phyloP scores from a whole-genome alignment of 2,113 vertebrate species.

The Dicerorhinus sumatrensis region DNA sequence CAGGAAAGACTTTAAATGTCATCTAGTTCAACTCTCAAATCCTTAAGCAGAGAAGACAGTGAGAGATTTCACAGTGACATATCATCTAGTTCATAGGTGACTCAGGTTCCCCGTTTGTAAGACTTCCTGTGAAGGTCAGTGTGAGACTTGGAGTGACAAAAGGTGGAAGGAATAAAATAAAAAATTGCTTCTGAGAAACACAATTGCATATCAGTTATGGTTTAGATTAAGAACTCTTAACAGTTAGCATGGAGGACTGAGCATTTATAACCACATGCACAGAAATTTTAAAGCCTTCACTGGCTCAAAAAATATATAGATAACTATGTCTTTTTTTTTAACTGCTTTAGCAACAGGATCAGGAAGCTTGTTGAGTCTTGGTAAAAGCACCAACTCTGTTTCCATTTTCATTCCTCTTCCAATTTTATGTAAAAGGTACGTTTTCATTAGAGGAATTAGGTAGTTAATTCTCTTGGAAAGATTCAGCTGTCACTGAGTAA shows the following conservation, averaged over 20 bases:
- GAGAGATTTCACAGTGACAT: not conserved
- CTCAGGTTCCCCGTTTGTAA: slow-evolving; percentile 34
- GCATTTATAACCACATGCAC: not conserved
- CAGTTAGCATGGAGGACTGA: slow-evolving; percentile 1
- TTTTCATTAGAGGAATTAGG: slow-evolving; percentile 72
- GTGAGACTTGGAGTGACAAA: not conserved
- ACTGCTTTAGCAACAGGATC: not conserved
- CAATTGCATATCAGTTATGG: not conserved
- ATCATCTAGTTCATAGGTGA: slow-evolving; percentile 45
- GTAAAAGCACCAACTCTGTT: slow-evolving; percentile 49
- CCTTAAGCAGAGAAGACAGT: not conserved
- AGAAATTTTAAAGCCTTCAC: not conserved
- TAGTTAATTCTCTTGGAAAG: slow-evolving; percentile 74
- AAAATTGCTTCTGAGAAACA: slow-evolving; percentile 24
- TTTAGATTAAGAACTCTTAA: slow-evolving; percentile 33
- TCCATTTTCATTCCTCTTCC: slow-evolving; percentile 53
- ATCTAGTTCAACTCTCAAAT: not conserved
- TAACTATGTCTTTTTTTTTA: not conserved
- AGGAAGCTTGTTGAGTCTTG: slow-evolving; percentile 5
- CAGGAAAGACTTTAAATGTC: slow-evolving; percentile 31
- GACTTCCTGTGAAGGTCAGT: slow-evolving; percentile 45
- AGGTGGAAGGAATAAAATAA: slow-evolving; percentile 27
- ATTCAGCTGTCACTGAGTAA: slow-evolving; percentile 76
- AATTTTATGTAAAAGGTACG: slow-evolving; percentile 65
- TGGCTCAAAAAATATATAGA: not conserved